Evolutionary conservation across 2,797 vertebrate genomes (phyloP), one percentile per base, ranked within the genome.

Genomic region (Gymnopithys bicolor): DNA sequence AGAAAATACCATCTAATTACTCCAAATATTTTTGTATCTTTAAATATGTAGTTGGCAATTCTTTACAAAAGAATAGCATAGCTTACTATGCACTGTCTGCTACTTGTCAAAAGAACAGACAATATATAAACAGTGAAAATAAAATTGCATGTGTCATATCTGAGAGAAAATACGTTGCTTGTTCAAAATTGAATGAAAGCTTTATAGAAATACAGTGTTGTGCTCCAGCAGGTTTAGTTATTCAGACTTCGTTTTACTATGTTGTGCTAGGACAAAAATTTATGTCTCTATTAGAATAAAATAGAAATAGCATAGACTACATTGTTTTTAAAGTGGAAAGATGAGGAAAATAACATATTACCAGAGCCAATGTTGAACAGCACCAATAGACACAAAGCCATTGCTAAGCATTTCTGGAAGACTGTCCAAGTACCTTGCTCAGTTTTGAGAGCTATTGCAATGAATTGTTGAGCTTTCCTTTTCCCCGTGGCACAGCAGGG

Each of bases 241-340:
- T 45, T 89, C 62, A 93, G 60, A 87, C 28, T 94, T 95, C 81
- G 91, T 94, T 95, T 93, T 80, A 87, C 64, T 91, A 11, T 51
- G 4, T 80, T 87, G 35, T 78, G 28, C 30, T 84, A 63, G 70
- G 59, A 92, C 55, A 91, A 92, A 88, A 74, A 96, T 95, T 94
- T 96, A 94, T 95, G 80, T 80, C 35, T 89, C 75, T 87, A 86
- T 94, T 73, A 89, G 30, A 87, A 85, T 90, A 85, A 89, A 95
- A 83, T 2, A 93, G 55, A 97, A 87, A 90, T 58, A 94, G 45
- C 30, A 79, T 33, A 67, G 39, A 53, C 43, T 73, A 49, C 18
- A 13, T 23, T 25, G 55, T 4, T 90, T 78, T 84, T 66, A 63
- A 84, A 84, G 53, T 10, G 89, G 45, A 80, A 96, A 86, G 90